Evolutionary conservation across 2,113 vertebrate species (phyloP).

Genomic region (Poecilia latipinna): DNA sequence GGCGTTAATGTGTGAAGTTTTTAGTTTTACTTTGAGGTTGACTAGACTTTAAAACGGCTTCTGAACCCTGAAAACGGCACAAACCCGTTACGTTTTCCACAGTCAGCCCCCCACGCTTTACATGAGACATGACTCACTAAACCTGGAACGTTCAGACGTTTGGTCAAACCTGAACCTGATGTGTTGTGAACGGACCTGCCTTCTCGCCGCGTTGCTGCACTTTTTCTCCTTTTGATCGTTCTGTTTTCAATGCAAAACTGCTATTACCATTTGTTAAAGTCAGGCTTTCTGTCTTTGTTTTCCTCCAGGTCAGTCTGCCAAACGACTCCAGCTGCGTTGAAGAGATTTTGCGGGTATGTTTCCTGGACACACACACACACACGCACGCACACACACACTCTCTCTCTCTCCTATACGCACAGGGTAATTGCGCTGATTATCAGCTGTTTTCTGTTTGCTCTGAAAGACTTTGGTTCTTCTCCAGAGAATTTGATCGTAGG

Average conservation of each 20-base stretch:
- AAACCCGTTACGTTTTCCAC: not conserved
- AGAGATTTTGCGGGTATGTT: constrained; percentile 95
- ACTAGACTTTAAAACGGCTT: not conserved
- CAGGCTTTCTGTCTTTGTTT: constrained; percentile 40
- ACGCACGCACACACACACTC: constrained; percentile 24
- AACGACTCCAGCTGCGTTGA: constrained; percentile 96
- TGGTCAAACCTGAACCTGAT: not conserved
- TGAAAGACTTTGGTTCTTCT: constrained; percentile 45
- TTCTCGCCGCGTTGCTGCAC: not conserved
- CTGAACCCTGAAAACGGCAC: not conserved
- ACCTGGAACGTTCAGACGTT: not conserved
- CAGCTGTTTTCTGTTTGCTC: constrained; percentile 68
- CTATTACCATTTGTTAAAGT: constrained; percentile 31
- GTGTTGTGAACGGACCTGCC: not conserved
- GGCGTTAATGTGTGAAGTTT: not conserved
- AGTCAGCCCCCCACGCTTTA: not conserved
- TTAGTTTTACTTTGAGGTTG: not conserved
- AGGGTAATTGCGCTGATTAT: constrained; percentile 62
- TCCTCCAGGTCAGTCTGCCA: constrained; percentile 89
- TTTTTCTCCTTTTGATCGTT: not conserved
- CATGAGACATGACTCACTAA: not conserved
- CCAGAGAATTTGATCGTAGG: constrained; percentile 35
- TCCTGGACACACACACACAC: constrained; percentile 40
- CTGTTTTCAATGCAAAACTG: constrained; percentile 7
- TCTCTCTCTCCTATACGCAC: constrained; percentile 13